Evolutionary conservation across 2,113 vertebrate genomes (phyloP).

Genomic region (Hipposideros armiger): DNA sequence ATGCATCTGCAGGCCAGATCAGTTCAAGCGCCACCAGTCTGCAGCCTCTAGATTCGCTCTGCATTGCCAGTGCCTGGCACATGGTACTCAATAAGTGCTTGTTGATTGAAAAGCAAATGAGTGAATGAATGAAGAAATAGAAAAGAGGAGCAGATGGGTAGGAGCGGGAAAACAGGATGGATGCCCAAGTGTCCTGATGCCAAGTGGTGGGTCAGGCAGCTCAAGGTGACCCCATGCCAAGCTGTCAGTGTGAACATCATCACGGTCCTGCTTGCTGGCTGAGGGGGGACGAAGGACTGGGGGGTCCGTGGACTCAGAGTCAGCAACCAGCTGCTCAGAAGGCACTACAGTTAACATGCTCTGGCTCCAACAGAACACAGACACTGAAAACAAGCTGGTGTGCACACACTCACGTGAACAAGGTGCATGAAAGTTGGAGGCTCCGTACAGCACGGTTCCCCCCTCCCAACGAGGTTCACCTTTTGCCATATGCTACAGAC

Average conservation of each 20-base stretch:
- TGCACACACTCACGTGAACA: neutral
- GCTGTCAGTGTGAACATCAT: constrained; percentile 50
- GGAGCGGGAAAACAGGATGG: constrained; percentile 31
- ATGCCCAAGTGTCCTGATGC: constrained; percentile 63
- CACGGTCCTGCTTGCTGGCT: neutral
- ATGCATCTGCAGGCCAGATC: neutral
- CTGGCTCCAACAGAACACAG: constrained; percentile 4
- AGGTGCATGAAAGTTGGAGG: neutral
- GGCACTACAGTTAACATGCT: neutral
- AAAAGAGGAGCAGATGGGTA: constrained; percentile 69
- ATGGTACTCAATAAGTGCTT: constrained; percentile 3
- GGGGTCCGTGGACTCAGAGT: neutral
- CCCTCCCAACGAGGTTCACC: neutral
- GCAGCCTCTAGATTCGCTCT: neutral
- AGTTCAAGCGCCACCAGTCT: neutral
- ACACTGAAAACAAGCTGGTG: neutral
- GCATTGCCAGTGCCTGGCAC: neutral
- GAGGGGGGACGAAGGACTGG: neutral
- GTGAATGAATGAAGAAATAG: constrained; percentile 15
- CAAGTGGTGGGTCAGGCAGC: constrained; percentile 35
- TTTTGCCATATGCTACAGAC: neutral
- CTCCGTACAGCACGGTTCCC: neutral
- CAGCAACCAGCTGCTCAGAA: constrained; percentile 23
- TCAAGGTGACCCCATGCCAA: constrained; percentile 77
- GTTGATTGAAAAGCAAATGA: constrained; percentile 48